phyloP scores from a whole-genome alignment of 2,113 vertebrate genomes.

The Phylloscopus trochilus region DNA sequence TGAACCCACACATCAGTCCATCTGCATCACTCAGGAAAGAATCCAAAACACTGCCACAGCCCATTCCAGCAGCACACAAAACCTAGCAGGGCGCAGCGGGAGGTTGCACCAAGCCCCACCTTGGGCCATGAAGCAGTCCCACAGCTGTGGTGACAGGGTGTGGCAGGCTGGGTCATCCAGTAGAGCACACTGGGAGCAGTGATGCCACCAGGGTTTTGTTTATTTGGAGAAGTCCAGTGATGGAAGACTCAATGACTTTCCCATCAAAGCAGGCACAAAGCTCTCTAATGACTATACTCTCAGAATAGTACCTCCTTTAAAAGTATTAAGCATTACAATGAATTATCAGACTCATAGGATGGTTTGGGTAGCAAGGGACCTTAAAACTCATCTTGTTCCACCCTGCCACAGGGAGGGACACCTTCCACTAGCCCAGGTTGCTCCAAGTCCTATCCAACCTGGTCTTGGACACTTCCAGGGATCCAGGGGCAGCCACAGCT shows the following conservation, averaged over 20 bases:
- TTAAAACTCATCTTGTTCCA: not conserved
- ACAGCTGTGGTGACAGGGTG: not conserved
- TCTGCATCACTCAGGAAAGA: not conserved
- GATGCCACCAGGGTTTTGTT: not conserved
- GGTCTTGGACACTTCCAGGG: not conserved
- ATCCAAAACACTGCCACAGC: not conserved
- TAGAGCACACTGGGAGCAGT: not conserved
- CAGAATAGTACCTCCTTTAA: not conserved
- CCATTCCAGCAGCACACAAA: not conserved
- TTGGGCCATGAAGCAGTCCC: not conserved
- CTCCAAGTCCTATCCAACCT: accelerated
- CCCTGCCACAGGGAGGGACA: not conserved
- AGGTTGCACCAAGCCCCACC: not conserved
- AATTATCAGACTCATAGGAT: not conserved
- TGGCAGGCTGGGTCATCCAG: accelerated
- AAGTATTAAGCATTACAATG: not conserved
- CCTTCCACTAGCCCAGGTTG: accelerated
- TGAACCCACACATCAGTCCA: not conserved
- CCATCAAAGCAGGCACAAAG: not conserved
- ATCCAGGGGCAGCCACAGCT: not conserved
- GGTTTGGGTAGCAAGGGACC: not conserved
- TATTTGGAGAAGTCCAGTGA: not conserved
- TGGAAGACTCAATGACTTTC: not conserved
- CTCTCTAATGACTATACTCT: not conserved
- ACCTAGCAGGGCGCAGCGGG: not conserved